A percentile compares a stretch with the other conserved stretches of the same genome.
Conservation (phyloP, 2,888 invertebrate genomes). For the Creontiades dilutus region DNA sequence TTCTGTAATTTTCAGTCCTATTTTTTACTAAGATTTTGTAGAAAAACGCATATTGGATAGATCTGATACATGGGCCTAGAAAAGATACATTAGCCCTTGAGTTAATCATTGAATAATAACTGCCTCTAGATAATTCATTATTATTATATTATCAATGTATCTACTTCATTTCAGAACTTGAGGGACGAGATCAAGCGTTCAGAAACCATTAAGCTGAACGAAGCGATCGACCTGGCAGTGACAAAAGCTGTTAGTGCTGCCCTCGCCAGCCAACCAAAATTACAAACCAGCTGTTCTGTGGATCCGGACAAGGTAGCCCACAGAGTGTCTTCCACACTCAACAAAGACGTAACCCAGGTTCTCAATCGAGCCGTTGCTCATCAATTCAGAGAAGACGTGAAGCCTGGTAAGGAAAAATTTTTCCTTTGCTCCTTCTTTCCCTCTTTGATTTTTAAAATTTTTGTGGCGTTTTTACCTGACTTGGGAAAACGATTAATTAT, state of each 20-base stretch:
- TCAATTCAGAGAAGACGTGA: constrained; percentile 77
- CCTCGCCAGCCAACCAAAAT: constrained; percentile 12
- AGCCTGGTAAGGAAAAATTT: constrained; percentile 77
- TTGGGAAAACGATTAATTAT: too few species aligned
- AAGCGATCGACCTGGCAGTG: constrained; percentile 66
- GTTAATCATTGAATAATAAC: too few species aligned
- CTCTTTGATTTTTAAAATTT: too few species aligned
- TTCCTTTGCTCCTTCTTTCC: too few species aligned
- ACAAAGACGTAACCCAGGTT: background rate
- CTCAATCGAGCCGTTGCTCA: constrained; percentile 20
- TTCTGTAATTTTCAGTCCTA: too few species aligned
- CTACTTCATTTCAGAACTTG: constrained; percentile 55
- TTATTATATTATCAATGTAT: too few species aligned
- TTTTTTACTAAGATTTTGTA: too few species aligned
- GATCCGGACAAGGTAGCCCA: constrained; percentile 34
- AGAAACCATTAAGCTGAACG: constrained; percentile 58
- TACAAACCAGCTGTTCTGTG: constrained; percentile 18
- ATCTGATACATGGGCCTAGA: too few species aligned
- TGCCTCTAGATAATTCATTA: too few species aligned
- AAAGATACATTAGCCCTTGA: too few species aligned
- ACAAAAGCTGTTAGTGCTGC: constrained; percentile 62
- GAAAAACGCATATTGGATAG: too few species aligned
- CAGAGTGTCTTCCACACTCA: constrained; percentile 28
- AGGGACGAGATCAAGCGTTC: constrained; percentile 69
- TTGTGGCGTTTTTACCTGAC: too few species aligned